Base-by-base conservation (phyloP, 1,140 invertebrate species). In the Drosophila auraria region DNA sequence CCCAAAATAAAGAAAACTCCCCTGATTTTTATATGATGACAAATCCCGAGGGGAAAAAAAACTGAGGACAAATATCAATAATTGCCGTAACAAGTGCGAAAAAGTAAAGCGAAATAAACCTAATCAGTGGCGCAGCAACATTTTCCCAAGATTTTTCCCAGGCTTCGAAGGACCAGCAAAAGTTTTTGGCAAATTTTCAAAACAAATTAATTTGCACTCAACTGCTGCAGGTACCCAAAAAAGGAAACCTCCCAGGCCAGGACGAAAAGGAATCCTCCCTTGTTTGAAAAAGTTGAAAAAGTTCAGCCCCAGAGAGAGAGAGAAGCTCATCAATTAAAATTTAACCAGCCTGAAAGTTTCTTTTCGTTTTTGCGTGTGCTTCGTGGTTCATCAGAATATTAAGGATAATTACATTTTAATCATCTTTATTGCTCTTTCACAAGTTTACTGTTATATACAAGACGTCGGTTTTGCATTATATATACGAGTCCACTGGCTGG, bases 381-480 rank as follows among this genome's bases (percentile, higher is more conserved):
- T 40, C 44, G 30, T 47, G 66, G 61, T 61, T 82, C 84, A 79
- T 91, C 81, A 87, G 86, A 83, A 92, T 92, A 92, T 92, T 90
- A 91, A 80, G 80, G 78, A 87, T 92, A 92, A 92, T 92, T 92
- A 92, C 90, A 92, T 92, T 92, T 92, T 92, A 92, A 92, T 92
- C 83, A 92, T 92, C 83, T 91, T 91, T 87, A 92, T 92, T 91
- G 90, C 90, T 82, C 90, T 91, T 91, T 92, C 62, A 90, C 86
- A 90, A 86, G 64, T 90, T 90, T 80, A 86, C 86, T 91, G 86
- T 60, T 90, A 90, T 90, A 61, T 92, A 86, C 82, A 72, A 84
- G 78, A 76, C 72, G 59, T 77, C 56, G 68, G 25, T 70, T 77
- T 82, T 69, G 81, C 87, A 87, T 76, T 80, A 75, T 91, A 74